Base-by-base conservation (phyloP, 2,797 vertebrate genomes). In the Microctenopoma lineatum region DNA sequence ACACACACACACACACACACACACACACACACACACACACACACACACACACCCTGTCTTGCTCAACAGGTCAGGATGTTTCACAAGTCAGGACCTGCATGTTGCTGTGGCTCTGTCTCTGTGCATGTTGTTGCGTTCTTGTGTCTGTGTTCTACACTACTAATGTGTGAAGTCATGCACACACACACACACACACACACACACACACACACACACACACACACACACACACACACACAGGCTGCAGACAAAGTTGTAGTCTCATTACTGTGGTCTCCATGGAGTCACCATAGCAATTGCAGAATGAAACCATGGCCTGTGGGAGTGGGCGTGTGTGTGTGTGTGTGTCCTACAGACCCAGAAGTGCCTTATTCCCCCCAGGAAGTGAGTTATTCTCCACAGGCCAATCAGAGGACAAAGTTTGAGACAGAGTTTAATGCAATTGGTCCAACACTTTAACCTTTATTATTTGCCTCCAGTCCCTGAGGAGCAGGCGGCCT, bases 231-330 rank as follows among this genome's bases (percentile, higher is more conserved):
- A 46, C 26, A 14, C 57, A 70, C 65, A 56, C 52, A 70, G 27
- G 21, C 62, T 2, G 50, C 64, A 73, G 73, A 72, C 61, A 48
- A 70, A 85, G 79, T 83, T 87, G 79, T 84, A 82, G 72, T 84
- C 82, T 84, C 81, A 84, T 87, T 90, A 79, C 76, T 68, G 54
- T 14, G 44, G 79, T 89, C 90, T 91, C 89, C 73, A 79, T 81
- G 86, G 90, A 89, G 85, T 90, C 84, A 47, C 86, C 78, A 85
- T 89, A 81, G 81, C 71, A 57, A 81, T 88, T 73, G 83, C 78
- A 83, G 87, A 92, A 92, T 90, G 86, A 89, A 90, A 88, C 89
- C 89, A 86, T 36, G 76, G 86, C 90, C 91, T 88, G 77, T 89
- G 90, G 90, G 90, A 91, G 80, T 56, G 52, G 57, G 42, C n/a